These are phyloP conservation scores for Semnornis frantzii DNA, from an alignment of 2,113 vertebrate species.

Conservation along the genomic window DNA sequence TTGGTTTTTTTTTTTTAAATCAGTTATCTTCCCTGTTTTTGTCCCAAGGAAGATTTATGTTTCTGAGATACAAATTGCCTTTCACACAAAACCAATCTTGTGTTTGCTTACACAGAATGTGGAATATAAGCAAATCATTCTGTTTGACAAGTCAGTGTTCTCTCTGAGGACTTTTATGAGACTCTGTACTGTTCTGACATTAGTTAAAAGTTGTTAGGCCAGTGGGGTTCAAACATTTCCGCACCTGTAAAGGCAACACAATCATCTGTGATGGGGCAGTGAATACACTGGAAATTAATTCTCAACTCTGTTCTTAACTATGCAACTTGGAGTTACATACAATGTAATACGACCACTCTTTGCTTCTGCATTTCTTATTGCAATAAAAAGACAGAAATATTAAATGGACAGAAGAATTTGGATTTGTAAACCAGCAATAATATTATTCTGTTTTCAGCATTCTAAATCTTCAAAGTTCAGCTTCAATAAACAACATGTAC, in stretches of 20 bases:
- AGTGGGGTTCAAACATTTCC: not conserved
- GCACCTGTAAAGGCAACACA: not conserved
- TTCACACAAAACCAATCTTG: not conserved
- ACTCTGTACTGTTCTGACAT: not conserved
- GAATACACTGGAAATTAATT: not conserved
- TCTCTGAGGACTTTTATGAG: not conserved
- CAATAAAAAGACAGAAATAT: slow-evolving; percentile 41
- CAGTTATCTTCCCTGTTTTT: not conserved
- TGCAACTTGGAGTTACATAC: not conserved
- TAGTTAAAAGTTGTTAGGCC: not conserved
- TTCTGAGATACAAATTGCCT: not conserved
- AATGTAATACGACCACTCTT: not conserved
- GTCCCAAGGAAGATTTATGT: not conserved
- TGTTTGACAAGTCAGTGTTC: not conserved
- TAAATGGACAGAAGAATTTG: slow-evolving; percentile 26
- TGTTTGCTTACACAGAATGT: not conserved
- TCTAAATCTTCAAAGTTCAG: slow-evolving; percentile 20
- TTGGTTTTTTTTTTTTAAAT: not conserved
- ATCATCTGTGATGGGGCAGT: not conserved
- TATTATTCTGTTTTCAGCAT: not conserved
- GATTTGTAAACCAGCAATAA: slow-evolving; percentile 27
- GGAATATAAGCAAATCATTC: not conserved
- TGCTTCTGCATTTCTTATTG: not conserved
- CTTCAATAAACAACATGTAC: slow-evolving; percentile 37
- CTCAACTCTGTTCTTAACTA: not conserved